Conservation (phyloP, 2,113 vertebrate genomes). For the Ictidomys tridecemlineatus region DNA sequence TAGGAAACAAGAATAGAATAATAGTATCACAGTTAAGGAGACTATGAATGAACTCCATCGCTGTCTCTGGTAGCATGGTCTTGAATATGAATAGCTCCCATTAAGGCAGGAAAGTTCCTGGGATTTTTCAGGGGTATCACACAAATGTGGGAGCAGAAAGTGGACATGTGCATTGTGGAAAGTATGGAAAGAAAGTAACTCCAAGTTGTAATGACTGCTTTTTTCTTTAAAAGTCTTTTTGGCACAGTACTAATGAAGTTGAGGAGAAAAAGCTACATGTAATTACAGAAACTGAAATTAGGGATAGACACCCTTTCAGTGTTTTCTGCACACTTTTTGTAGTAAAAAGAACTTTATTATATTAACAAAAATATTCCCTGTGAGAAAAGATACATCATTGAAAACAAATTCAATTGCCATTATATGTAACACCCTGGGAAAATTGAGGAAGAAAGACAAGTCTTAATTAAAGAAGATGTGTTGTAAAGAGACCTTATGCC, state of each 20-base stretch:
- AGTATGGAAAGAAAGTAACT: background rate
- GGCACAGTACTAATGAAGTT: background rate
- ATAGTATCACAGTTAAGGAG: background rate
- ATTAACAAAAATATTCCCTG: background rate
- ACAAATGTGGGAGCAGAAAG: background rate
- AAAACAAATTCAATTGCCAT: background rate
- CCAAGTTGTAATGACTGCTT: background rate
- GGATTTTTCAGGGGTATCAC: background rate
- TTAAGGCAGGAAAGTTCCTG: background rate
- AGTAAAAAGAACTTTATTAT: slow-evolving; percentile 9
- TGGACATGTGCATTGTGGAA: background rate
- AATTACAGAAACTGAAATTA: background rate
- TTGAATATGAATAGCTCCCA: background rate
- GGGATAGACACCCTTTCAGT: background rate
- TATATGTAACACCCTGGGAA: background rate
- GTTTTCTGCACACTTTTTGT: background rate
- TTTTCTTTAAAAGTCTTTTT: background rate
- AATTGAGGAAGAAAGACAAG: background rate
- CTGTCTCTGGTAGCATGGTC: background rate
- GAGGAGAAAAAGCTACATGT: background rate
- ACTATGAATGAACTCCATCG: background rate
- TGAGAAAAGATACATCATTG: background rate
- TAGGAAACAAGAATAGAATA: background rate
- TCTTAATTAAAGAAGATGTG: background rate
- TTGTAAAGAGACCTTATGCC: background rate